phyloP scores from a whole-genome alignment of 2,888 invertebrate species.

The Idaea biselata region DNA sequence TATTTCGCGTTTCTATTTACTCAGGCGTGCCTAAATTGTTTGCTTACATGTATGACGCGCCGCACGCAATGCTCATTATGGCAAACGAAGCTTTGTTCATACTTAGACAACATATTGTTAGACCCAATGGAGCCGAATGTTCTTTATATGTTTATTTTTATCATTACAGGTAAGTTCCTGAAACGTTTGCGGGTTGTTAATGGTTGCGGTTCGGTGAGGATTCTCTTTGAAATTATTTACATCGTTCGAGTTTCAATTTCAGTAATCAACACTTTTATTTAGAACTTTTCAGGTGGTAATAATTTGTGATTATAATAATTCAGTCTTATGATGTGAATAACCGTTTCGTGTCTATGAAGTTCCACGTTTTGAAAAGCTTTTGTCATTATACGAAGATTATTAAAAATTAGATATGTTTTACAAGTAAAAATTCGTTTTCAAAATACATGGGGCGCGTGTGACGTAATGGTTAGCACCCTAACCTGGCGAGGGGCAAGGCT shows the following conservation, averaged over 20 bases:
- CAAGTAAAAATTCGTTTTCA: no score
- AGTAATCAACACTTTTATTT: constrained; percentile 34
- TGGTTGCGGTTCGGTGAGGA: constrained; percentile 62
- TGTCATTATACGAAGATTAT: no score
- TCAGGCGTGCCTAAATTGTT: constrained; percentile 80
- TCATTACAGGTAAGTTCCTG: constrained; percentile 73
- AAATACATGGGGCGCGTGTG: no score
- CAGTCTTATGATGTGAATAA: constrained; percentile 14
- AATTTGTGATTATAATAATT: constrained; percentile 21
- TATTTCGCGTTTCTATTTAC: constrained; percentile 78
- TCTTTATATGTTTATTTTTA: constrained; percentile 74
- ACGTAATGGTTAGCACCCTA: no score
- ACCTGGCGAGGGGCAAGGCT: no score
- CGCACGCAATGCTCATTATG: constrained; percentile 79
- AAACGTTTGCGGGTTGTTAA: constrained; percentile 57
- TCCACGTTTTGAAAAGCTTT: constrained; percentile 7
- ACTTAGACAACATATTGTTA: constrained; percentile 75
- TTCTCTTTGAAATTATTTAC: constrained; percentile 55
- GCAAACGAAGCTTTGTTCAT: constrained; percentile 73
- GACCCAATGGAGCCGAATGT: constrained; percentile 68
- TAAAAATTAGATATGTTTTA: no score
- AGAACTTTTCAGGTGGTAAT: constrained; percentile 34
- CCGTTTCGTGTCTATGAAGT: not conserved
- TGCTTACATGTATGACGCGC: constrained; percentile 80
- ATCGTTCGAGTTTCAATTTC: constrained; percentile 28